A percentile compares a stretch with the other conserved stretches of the same genome.
phyloP scores from a whole-genome alignment of 2,888 invertebrate species.

The Pachymerium ferrugineum region DNA sequence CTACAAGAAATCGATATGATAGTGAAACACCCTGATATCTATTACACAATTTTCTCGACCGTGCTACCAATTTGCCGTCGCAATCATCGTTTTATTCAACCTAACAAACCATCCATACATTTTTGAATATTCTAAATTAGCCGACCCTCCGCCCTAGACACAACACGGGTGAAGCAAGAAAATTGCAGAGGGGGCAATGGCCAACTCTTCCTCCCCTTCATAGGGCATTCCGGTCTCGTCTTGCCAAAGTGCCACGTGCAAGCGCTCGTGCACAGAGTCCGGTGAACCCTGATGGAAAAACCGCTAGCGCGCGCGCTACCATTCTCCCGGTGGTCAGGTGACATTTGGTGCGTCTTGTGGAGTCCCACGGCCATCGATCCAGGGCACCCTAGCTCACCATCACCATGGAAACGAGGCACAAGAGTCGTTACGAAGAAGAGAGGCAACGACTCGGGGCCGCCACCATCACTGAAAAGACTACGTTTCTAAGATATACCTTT shows the following conservation, averaged over 20 bases:
- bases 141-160: not conserved
- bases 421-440: not conserved
- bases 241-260: not conserved
- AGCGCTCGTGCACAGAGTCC: slow-evolving; percentile 15
- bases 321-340: slow-evolving; percentile 17
- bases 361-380: slow-evolving; percentile 24
- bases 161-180: not conserved
- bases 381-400: slow-evolving; percentile 4
- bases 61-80: not conserved
- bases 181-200: not conserved
- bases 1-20: slow-evolving; percentile 3
- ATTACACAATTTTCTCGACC: slow-evolving; percentile 22
- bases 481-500: not conserved
- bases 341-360: slow-evolving; percentile 19
- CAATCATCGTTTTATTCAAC: not conserved
- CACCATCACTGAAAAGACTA: slow-evolving; percentile 1
- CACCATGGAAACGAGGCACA: slow-evolving; percentile 20
- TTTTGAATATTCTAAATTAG: slow-evolving; percentile 15
- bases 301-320: slow-evolving; percentile 9
- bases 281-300: slow-evolving; percentile 19
- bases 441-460: not conserved
- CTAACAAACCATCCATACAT: not conserved
- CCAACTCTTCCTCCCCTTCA: not conserved
- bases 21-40: slow-evolving; percentile 8
- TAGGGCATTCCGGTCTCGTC: slow-evolving; percentile 22